Evolutionary conservation across 2,113 vertebrate genomes (phyloP), one percentile per base, ranked within the genome.

Genomic region (Rhinolophus ferrumequinum): DNA sequence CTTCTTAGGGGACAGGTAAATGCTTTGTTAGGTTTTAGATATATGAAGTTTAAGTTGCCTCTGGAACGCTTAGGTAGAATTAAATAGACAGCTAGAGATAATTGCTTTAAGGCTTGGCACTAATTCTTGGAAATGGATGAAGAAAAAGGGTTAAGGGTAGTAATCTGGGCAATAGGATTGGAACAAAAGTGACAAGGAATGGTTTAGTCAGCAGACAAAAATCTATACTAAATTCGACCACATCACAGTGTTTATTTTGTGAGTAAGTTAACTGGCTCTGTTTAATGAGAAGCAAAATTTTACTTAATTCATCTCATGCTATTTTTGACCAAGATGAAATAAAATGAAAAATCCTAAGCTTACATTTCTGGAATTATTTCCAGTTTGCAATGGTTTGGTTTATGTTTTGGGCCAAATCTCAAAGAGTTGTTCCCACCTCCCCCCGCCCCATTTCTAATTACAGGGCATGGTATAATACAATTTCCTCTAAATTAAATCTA

Each of bases 401-500:
- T 82, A 54, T 50, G 30, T 90, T 91, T 97, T 67, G 21, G 26
- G 28, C 8, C 26, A 85, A 44, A 82, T 58, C 62, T 79, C 18
- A 15, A 93, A 67, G 19, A 91, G 1, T 26, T 44, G 41, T 44
- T 44, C 41, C 41, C 41, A 44, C 41, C 41, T 16, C 18, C 56
- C 56, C 56, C 56, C 56, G 15, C 56, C 18, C 56, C 14, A n/a
- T 92, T 83, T 84, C 28, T 87, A 89, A 95, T 87, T 91, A 88
- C 0, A 60, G 35, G 22, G 2, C 47, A 79, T 89, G 35, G 62
- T 73, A 76, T 58, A 84, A 85, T 83, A 56, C 14, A 92, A 24
- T 86, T 93, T 97, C 83, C 52, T 88, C 70, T 50, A 94, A 96
- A 80, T 96, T 93, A 84, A 96, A 83, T 90, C 44, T 88, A 69